phyloP scores from a whole-genome alignment of 2,888 invertebrate species.

The Spatulosminthurus flaviceps region DNA sequence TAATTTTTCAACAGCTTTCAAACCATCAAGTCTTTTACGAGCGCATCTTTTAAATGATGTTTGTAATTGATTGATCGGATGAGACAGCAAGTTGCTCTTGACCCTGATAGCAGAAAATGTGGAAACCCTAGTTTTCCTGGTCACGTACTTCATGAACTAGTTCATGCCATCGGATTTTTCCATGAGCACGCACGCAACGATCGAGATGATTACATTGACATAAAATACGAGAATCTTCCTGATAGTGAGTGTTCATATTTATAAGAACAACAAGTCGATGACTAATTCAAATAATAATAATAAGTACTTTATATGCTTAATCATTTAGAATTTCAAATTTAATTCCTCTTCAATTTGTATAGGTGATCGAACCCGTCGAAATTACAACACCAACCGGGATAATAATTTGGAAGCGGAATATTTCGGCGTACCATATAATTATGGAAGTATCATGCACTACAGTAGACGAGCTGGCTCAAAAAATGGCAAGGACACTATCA shows the following conservation, averaged over 20 bases:
- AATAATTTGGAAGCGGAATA: constrained; percentile 48
- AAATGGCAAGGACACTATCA: constrained; percentile 56
- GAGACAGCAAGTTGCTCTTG: constrained; percentile 56
- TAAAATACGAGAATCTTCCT: constrained; percentile 55
- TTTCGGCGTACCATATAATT: constrained; percentile 60
- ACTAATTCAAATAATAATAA: too few species aligned
- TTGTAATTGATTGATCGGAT: constrained; percentile 9
- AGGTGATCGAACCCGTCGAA: constrained; percentile 55
- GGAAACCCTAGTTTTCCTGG: constrained; percentile 57
- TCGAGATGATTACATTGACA: constrained; percentile 56
- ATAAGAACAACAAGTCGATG: too few species aligned
- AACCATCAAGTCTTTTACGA: too few species aligned
- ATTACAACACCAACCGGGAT: constrained; percentile 57
- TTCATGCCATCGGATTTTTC: constrained; percentile 59
- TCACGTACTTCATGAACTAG: constrained; percentile 58
- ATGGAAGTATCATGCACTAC: constrained; percentile 59
- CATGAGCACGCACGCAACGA: constrained; percentile 61
- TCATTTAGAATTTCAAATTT: too few species aligned
- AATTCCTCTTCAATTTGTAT: background rate
- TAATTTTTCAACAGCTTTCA: too few species aligned
- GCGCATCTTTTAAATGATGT: background rate
- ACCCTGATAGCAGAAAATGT: constrained; percentile 55
- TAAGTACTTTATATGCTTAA: too few species aligned
- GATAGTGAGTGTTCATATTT: constrained; percentile 31
- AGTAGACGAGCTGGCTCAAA: constrained; percentile 54